Base-by-base conservation (phyloP, 1,140 invertebrate genomes). In the Pseudomyrmex gracilis region DNA sequence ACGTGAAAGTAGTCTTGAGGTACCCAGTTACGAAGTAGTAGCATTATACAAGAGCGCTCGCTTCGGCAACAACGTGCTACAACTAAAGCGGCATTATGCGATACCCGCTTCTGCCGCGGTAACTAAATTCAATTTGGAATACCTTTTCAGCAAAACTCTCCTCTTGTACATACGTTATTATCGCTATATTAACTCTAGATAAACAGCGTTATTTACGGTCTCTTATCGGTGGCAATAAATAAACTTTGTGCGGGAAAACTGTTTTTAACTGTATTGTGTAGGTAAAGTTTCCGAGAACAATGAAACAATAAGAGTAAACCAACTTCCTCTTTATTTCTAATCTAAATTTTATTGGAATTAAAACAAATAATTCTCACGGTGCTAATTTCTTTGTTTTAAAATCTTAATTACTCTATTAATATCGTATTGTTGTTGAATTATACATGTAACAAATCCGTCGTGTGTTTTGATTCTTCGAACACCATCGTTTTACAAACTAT, bases 81-180 rank as follows among this genome's bases (percentile, higher is more conserved):
- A 82, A 68, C 45, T 83, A 67, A 86, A 87, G 70, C 80, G 51
- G 49, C 47, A 71, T 87, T 87, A 83, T 68, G 55, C 60, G 55
- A 70, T 73, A 87, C 70, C 67, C 53, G 73, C 68, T 85, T 34
- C n/a, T 55, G 43, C 57, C 53, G 17, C 58, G 55, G 71, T 82
- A 64, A 51, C 43, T 84, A 78, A 84, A 87, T 87, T 87, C 85
- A 87, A 87, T 87, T 87, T 84, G 64, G 70, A 57, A 34, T 87
- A 84, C 83, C 85, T 87, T 87, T 87, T 84, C 86, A 78, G 53
- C 80, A 17, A 55, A 78, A 87, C 80, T 84, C 86, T 73, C 84
- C 84, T 57, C 85, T 49, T 51, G 63, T 61, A 63, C 74, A 57
- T 66, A 47, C 58, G 24, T 78, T 78, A 78, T 68, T 78, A 78